phyloP scores from a whole-genome alignment of 2,888 invertebrate species.

The Sericinus montela region DNA sequence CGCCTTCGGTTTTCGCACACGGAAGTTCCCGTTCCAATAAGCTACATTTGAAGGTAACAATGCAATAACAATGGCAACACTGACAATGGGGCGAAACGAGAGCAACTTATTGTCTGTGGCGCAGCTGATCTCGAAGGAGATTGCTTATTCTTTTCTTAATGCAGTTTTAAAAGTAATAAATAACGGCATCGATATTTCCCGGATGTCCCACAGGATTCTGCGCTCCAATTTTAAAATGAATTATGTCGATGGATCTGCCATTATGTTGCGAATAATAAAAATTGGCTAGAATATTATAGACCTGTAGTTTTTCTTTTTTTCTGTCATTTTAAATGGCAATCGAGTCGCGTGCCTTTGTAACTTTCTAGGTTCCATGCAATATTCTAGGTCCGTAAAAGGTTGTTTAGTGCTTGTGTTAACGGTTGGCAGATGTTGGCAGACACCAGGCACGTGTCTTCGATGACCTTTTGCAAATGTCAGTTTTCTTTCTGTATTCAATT shows the following conservation, averaged over 20 bases:
- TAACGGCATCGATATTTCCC: conserved; percentile 50
- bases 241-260: conserved; percentile 21
- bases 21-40: conserved; percentile 66
- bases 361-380: conserved; percentile 1
- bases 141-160: conserved; percentile 43
- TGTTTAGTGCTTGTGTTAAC: conserved; percentile 25
- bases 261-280: not conserved
- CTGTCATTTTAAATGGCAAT: not conserved
- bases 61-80: conserved; percentile 44
- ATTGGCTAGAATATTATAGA: not conserved
- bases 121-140: conserved; percentile 60
- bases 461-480: not conserved
- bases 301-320: too few relatives aligned
- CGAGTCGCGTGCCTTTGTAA: conserved; percentile 5
- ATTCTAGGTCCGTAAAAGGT: conserved; percentile 11
- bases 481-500: not conserved
- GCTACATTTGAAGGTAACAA: conserved; percentile 60
- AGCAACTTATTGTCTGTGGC: conserved; percentile 48
- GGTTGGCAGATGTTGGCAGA: conserved; percentile 47
- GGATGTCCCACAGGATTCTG: conserved; percentile 33
- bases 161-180: conserved; percentile 41
- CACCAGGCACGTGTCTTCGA: conserved; percentile 25
- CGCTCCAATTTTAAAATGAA: conserved; percentile 36
- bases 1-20: conserved; percentile 63
- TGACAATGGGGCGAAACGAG: conserved; percentile 63